These are phyloP conservation scores for Phoenoteleia sp. DNA, from an alignment of 2,888 invertebrate genomes.

Conservation along the genomic window DNA sequence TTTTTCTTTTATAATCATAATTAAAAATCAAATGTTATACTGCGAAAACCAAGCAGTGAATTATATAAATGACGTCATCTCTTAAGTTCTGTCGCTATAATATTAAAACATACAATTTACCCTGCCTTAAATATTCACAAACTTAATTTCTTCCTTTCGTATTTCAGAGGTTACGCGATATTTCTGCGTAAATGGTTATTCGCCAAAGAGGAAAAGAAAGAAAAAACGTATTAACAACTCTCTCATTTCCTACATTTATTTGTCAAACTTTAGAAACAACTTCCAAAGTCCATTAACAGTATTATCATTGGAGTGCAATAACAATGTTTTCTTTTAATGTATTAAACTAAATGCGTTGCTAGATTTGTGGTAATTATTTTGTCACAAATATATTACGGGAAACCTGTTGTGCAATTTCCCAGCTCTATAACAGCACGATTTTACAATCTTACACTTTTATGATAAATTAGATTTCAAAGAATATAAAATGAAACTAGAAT, in stretches of 20 bases:
- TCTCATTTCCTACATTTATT: conserved; percentile 21
- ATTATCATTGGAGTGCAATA: conserved; percentile 42
- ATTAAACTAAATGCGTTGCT: conserved; percentile 15
- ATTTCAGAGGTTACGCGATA: no score
- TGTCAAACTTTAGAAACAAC: conserved; percentile 15
- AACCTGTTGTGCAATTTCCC: not conserved
- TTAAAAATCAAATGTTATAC: no score
- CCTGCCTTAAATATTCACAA: no score
- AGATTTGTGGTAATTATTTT: conserved; percentile 13
- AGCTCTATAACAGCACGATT: not conserved
- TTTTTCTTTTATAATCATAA: no score
- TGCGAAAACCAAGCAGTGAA: no score
- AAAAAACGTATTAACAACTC: not conserved
- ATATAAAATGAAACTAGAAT: no score
- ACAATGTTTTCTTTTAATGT: conserved; percentile 26
- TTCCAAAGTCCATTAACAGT: conserved; percentile 45
- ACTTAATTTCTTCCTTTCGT: no score
- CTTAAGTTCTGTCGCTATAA: no score
- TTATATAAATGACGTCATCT: no score
- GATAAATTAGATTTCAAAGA: no score
- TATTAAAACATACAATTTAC: no score
- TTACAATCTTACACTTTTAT: not conserved
- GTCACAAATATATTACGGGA: not conserved
- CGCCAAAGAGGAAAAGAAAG: not conserved
- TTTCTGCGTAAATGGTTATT: no score